Evolutionary conservation across 2,113 vertebrate species (phyloP).

Genomic region (Seriola rivoliana): DNA sequence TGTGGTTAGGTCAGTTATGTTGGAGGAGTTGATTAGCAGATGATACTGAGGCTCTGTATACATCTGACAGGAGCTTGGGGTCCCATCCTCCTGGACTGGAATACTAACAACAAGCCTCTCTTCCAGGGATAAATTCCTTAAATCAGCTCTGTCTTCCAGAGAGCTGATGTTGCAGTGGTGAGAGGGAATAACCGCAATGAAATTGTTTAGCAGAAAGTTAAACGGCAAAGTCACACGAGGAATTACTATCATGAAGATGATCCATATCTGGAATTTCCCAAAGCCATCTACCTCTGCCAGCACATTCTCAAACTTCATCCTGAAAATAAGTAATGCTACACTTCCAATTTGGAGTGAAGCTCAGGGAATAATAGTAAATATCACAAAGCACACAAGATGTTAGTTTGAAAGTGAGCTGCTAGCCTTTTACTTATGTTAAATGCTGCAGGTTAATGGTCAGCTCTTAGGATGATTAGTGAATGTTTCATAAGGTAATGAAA

Average conservation of each 20-base stretch:
- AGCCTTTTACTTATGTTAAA: neutral
- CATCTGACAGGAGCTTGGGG: slow-evolving; percentile 86
- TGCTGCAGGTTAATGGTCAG: slow-evolving; percentile 33
- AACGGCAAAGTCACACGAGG: slow-evolving; percentile 86
- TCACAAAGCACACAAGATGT: neutral
- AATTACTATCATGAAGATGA: slow-evolving; percentile 74
- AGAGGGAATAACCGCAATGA: slow-evolving; percentile 85
- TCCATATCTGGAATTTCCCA: slow-evolving; percentile 85
- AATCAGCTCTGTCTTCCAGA: slow-evolving; percentile 71
- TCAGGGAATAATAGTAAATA: neutral
- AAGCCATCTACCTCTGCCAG: slow-evolving; percentile 86
- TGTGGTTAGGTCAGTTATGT: slow-evolving; percentile 42
- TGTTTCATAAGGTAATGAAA: neutral
- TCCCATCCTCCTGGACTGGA: slow-evolving; percentile 82
- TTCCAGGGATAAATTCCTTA: slow-evolving; percentile 82
- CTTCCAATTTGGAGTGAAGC: neutral
- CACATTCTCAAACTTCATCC: slow-evolving; percentile 90
- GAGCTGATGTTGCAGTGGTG: slow-evolving; percentile 86
- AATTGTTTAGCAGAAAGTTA: slow-evolving; percentile 89
- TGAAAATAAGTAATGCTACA: slow-evolving; percentile 8
- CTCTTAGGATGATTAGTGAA: neutral
- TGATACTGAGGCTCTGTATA: slow-evolving; percentile 85
- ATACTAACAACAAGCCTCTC: slow-evolving; percentile 83
- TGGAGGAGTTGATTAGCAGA: slow-evolving; percentile 83
- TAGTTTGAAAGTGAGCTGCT: neutral